Evolutionary conservation across 1,140 invertebrate species (phyloP), one percentile per base, ranked within the genome.

Genomic region (Drosophila ananassae): DNA sequence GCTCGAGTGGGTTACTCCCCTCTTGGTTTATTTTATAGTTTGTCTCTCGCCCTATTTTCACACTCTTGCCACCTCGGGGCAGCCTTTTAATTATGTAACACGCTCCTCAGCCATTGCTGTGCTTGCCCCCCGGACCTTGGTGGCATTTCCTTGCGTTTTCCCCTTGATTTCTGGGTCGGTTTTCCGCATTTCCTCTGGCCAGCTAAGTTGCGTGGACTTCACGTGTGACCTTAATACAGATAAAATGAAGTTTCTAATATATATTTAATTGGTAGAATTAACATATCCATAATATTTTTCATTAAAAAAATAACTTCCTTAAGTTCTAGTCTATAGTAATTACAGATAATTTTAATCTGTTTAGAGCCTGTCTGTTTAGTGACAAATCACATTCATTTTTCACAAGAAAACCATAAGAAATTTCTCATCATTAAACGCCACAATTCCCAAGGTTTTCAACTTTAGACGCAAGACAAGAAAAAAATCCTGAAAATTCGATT

Each of bases 11-110:
- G 58, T 44, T 63, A n/a, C 34, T 41, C 25, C 63, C 53, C 55
- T 39, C 47, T 73, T 84, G 63, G 56, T 85, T 85, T 74, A 81
- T 85, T 85, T 87, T 78, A 82, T 85, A 85, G 82, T 85, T 85
- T 87, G 71, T 85, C 82, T 85, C 62, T 78, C 62, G 71, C 78
- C 66, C 61, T 82, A 61, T 66, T 75, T 58, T 75, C 75, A 74
- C 79, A 50, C 55, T 77, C 60, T 67, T 64, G 59, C 53, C 77
- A 63, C 37, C 44, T 54, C 41, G 55, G 58, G 57, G 32, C 48
- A 55, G 46, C 61, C 51, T 68, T 79, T 85, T 85, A 87, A 85
- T 85, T 85, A 85, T 87, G 66, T 76, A 85, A 72, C 82, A 85
- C 74, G 73, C 74, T 74, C 63, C 32, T 28, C 25, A 28, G 17